Conservation (phyloP, 1,140 invertebrate genomes). For the Hyles euphorbiae region DNA sequence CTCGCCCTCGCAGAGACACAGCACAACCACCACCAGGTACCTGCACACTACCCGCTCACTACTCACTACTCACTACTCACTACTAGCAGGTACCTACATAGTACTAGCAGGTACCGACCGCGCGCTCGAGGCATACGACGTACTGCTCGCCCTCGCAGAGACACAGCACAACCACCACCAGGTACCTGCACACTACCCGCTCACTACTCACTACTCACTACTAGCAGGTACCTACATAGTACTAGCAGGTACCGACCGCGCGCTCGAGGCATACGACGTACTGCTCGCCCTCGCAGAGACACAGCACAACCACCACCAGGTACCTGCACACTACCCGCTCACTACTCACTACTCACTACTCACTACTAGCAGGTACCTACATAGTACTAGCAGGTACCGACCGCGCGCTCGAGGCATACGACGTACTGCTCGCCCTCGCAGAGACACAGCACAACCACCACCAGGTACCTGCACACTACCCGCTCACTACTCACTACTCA, state of each 20-base stretch:
- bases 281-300: conserved; percentile 83
- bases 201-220: too few relatives aligned
- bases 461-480: neutral
- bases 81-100: too few relatives aligned
- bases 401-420: conserved; percentile 85
- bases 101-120: conserved; percentile 81
- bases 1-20: conserved; percentile 81
- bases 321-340: neutral
- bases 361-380: too few relatives aligned
- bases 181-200: neutral
- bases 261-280: conserved; percentile 87
- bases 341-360: too few relatives aligned
- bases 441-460: conserved; percentile 62
- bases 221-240: too few relatives aligned
- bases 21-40: neutral
- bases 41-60: neutral
- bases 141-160: conserved; percentile 84
- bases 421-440: conserved; percentile 83
- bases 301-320: neutral
- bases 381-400: conserved; percentile 77
- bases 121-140: conserved; percentile 86
- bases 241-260: conserved; percentile 83
- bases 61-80: too few relatives aligned
- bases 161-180: conserved; percentile 17
- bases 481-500: too few relatives aligned